Evolutionary conservation across 2,113 vertebrate species (phyloP).

Genomic region (Callorhinus ursinus): DNA sequence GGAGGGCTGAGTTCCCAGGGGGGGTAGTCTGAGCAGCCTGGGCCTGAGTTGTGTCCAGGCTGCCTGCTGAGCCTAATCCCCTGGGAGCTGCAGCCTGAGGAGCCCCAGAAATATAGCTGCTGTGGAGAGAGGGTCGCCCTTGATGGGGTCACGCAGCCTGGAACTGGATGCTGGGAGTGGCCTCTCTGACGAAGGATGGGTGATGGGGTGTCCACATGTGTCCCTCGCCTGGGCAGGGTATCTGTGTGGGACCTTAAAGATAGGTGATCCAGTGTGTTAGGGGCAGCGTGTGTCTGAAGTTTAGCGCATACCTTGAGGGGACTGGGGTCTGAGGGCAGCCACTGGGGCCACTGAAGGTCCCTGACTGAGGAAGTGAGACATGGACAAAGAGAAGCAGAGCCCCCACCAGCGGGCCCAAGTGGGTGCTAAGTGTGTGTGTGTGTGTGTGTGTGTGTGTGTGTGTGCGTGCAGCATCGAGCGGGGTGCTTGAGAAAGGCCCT

Average conservation of each 20-base stretch:
- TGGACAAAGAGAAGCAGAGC: background rate
- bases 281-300: background rate
- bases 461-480: background rate
- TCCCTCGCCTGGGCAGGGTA: background rate
- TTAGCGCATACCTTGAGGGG: background rate
- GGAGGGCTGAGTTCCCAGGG: constrained; percentile 84
- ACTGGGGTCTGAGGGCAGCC: background rate
- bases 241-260: background rate
- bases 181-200: background rate
- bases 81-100: constrained; percentile 74
- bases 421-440: background rate
- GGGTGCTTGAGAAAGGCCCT: constrained; percentile 81
- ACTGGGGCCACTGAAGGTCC: background rate
- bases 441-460: constrained; percentile 18
- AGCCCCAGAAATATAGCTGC: constrained; percentile 79
- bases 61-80: constrained; percentile 82
- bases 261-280: background rate
- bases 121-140: constrained; percentile 62
- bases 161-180: constrained; percentile 39
- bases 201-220: background rate
- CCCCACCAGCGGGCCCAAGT: background rate
- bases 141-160: background rate
- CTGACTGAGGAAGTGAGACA: background rate
- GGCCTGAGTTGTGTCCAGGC: constrained; percentile 73
- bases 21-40: constrained; percentile 67